Base-by-base conservation (phyloP, 2,888 invertebrate species). In the Bombylius major region DNA sequence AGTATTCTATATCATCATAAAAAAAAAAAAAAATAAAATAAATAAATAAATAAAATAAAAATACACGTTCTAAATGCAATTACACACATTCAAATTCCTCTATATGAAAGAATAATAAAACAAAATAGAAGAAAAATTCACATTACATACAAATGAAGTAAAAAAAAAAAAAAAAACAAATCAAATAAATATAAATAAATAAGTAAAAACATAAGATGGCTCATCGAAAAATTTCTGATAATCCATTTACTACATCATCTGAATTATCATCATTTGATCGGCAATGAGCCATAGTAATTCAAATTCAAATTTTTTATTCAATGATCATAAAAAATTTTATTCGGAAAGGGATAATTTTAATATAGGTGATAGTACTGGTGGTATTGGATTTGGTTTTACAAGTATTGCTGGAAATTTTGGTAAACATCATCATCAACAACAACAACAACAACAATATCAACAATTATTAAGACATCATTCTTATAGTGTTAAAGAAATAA, bases 271-370 rank as follows among this genome's bases (percentile, higher is more conserved):
- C 39, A 42, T 46, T 49, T 50, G 53, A 55, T 39, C 51, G 55
- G 55, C 55, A 55, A 55, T 55, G 55, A 55, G 55, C 55, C 50
- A 55, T 55, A 55, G 50, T 39, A 55, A 51, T 55, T 50, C 50
- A 23, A 55, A 50, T 50, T 55, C 55, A 46, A 55, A 46, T 50
- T 55, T 55, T 34, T 50, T 55, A 55, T 54, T 54, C 50, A 34
- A 54, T 54, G 54, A 33, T 23, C 49, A 34, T 32, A 51, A 51
- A 50, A 46, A 36, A 14, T 46, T 47, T 50, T 55, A 50, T 47
- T 50, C 50, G 13, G 55, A 47, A 50, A 55, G 11, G 14, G 50
- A 55, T 47, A 50, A 55, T 50, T 47, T 51, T 50, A 55, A 50
- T 47, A 39, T 32, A 39, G 50, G 34, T 50, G 32, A 49, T 31